Percentiles rank a stretch among this genome's conserved stretches.
These are phyloP conservation scores for Lampris incognitus DNA, from an alignment of 2,113 vertebrate species.

Conservation along the genomic window DNA sequence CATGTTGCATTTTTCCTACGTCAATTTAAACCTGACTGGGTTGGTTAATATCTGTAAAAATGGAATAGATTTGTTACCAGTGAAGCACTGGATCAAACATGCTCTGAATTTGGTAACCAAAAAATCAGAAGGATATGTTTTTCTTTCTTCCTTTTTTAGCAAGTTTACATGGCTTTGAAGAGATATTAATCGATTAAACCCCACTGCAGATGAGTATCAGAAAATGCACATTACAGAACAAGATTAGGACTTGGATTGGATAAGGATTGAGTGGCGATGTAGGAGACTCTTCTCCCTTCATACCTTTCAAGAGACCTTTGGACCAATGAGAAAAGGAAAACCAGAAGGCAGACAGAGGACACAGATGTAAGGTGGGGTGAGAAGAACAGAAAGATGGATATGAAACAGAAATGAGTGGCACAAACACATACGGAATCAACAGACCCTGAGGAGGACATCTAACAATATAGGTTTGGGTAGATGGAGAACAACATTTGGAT, in stretches of 20 bases:
- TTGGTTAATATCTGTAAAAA: background rate
- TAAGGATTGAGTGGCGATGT: slow-evolving; percentile 25
- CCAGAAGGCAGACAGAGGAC: slow-evolving; percentile 71
- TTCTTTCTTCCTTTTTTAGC: background rate
- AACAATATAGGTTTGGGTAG: background rate
- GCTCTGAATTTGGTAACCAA: background rate
- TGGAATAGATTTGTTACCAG: background rate
- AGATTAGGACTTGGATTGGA: slow-evolving; percentile 14
- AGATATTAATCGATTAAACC: slow-evolving; percentile 60
- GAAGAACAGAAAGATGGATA: slow-evolving; percentile 51
- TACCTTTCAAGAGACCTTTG: slow-evolving; percentile 86
- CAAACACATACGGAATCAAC: slow-evolving; percentile 23
- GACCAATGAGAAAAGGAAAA: slow-evolving; percentile 78
- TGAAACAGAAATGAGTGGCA: slow-evolving; percentile 37
- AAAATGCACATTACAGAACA: slow-evolving; percentile 1
- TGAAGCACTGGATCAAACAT: background rate
- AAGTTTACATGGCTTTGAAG: background rate
- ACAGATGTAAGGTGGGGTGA: slow-evolving; percentile 50
- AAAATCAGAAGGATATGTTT: background rate
- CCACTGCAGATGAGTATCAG: slow-evolving; percentile 37
- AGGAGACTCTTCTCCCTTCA: slow-evolving; percentile 56
- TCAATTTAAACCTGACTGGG: background rate
- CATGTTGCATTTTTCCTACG: background rate
- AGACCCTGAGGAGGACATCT: slow-evolving; percentile 3
- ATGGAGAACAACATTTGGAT: slow-evolving; percentile 6